Conservation (phyloP, 2,888 invertebrate species). For the Volucella inanis region DNA sequence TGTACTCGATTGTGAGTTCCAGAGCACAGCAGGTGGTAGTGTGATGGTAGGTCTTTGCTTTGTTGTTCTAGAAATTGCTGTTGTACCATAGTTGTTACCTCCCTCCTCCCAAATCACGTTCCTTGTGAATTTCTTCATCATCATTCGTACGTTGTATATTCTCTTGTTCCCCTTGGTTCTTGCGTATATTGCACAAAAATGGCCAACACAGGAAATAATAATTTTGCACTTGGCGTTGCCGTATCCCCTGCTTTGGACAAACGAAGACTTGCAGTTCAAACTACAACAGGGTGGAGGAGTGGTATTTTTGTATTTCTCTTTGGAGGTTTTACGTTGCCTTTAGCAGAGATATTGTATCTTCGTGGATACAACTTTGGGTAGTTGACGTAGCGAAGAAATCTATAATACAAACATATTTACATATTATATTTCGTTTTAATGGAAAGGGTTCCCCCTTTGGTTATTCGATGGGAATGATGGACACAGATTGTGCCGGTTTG, state of each 20-base stretch:
- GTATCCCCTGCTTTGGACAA: conserved; percentile 8
- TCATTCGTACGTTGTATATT: conserved; percentile 8
- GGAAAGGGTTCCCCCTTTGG: conserved; percentile 16
- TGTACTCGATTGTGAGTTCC: conserved; percentile 33
- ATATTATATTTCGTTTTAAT: conserved; percentile 1
- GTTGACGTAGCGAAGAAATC: too few relatives aligned
- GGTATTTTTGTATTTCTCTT: conserved; percentile 22
- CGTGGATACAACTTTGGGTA: conserved; percentile 42
- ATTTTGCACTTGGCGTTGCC: conserved; percentile 69
- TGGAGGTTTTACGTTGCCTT: conserved; percentile 59
- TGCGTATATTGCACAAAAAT: conserved; percentile 58
- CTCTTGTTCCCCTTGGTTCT: conserved; percentile 26
- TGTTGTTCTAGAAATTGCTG: conserved; percentile 58
- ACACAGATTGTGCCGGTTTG: conserved; percentile 42
- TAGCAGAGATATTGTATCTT: conserved; percentile 13
- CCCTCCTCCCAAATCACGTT: not conserved
- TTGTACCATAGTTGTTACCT: conserved; percentile 29
- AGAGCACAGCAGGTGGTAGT: conserved; percentile 53
- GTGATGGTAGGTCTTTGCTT: conserved; percentile 62
- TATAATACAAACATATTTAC: too few relatives aligned
- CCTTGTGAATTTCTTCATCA: conserved; percentile 28
- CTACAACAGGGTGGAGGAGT: not conserved
- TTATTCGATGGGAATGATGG: conserved; percentile 52
- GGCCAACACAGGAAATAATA: conserved; percentile 74
- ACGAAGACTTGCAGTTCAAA: not conserved